Evolutionary conservation across 2,888 invertebrate genomes (phyloP).

Genomic region (Cosmopolites sordidus): DNA sequence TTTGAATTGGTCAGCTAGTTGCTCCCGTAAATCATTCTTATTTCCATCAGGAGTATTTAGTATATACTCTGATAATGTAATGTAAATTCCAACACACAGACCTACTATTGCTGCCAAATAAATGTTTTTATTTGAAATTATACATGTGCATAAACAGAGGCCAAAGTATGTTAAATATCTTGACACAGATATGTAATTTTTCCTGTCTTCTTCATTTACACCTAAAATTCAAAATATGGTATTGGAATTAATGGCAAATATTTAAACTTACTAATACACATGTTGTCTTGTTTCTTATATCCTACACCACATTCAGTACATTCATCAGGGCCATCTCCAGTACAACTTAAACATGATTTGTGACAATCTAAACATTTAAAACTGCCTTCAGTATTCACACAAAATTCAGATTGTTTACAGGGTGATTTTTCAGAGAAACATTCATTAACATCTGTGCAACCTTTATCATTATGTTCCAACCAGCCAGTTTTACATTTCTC

Average conservation of each 20-base stretch:
- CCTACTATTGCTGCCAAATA: conserved; percentile 75
- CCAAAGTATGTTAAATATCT: conserved; percentile 83
- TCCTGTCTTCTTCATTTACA: conserved; percentile 51
- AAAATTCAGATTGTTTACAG: conserved; percentile 70
- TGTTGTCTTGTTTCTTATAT: conserved; percentile 65
- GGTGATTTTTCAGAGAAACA: conserved; percentile 58
- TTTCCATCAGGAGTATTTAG: conserved; percentile 43
- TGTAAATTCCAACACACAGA: conserved; percentile 74
- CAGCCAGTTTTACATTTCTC: conserved; percentile 69
- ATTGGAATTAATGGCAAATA: background rate
- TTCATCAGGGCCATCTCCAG: conserved; percentile 88
- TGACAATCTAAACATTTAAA: conserved; percentile 80
- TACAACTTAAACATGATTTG: conserved; percentile 76
- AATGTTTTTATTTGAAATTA: conserved; percentile 77
- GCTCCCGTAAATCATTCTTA: conserved; percentile 37
- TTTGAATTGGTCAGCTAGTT: conserved; percentile 35
- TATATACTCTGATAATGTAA: conserved; percentile 81
- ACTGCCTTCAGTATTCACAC: conserved; percentile 84
- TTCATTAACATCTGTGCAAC: conserved; percentile 82
- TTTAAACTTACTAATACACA: conserved; percentile 64
- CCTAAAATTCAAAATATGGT: conserved; percentile 40
- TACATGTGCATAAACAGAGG: conserved; percentile 77
- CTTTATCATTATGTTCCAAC: conserved; percentile 65
- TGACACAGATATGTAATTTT: conserved; percentile 57
- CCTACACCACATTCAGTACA: conserved; percentile 77